phyloP scores from a whole-genome alignment of 2,113 vertebrate species.

The Pteruthius melanotis region DNA sequence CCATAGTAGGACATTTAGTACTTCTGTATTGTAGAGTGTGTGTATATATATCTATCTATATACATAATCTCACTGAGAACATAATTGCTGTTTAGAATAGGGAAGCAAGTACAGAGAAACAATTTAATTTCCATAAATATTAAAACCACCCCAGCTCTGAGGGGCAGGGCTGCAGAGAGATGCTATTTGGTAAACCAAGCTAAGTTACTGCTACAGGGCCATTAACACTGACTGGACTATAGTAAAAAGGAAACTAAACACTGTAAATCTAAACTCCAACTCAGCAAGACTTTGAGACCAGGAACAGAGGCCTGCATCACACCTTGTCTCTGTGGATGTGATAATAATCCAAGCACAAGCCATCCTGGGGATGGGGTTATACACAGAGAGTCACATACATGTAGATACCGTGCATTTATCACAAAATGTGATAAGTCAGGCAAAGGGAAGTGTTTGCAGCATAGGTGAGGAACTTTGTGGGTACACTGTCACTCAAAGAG shows the following conservation, averaged over 20 bases:
- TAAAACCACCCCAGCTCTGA: not conserved
- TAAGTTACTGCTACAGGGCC: not conserved
- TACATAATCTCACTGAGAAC: not conserved
- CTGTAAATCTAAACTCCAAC: not conserved
- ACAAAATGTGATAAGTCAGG: not conserved
- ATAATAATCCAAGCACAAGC: not conserved
- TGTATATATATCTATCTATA: not conserved
- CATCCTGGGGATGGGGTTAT: not conserved
- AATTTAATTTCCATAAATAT: not conserved
- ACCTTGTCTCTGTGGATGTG: not conserved
- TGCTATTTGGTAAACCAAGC: not conserved
- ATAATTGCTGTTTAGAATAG: not conserved
- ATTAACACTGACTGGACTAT: not conserved
- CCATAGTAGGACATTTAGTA: not conserved
- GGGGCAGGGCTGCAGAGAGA: not conserved
- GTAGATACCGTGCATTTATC: fast-evolving
- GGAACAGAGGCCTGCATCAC: not conserved
- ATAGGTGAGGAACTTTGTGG: not conserved
- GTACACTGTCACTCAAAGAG: not conserved
- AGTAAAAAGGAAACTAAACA: not conserved
- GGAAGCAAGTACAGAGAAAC: not conserved
- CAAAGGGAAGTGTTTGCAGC: not conserved
- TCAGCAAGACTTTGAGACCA: not conserved
- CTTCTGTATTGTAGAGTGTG: not conserved
- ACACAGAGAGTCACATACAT: not conserved